A percentile compares a stretch with the other conserved stretches of the same genome.
Conservation (phyloP, 2,797 vertebrate species). For the Enteromius paludinosus region DNA sequence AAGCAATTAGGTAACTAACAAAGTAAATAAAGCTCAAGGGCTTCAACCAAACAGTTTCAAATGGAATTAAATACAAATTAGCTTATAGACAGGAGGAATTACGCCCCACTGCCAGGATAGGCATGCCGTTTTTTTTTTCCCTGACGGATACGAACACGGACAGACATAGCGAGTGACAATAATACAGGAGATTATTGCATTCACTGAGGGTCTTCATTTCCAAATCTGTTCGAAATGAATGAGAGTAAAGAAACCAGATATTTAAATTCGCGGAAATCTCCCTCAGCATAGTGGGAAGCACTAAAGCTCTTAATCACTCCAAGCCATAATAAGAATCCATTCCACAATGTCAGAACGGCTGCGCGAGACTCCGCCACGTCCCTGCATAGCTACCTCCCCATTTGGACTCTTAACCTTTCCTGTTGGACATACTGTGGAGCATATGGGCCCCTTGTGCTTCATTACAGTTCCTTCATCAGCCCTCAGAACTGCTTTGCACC, state of each 20-base stretch:
- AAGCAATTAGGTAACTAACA: conserved; percentile 81
- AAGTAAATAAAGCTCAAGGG: conserved; percentile 77
- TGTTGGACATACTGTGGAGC: conserved; percentile 33
- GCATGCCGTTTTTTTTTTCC: conserved; percentile 60
- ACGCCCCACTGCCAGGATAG: conserved; percentile 65
- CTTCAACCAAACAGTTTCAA: conserved; percentile 73
- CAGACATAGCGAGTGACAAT: conserved; percentile 42
- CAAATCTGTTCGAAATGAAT: conserved; percentile 35
- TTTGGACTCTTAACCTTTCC: conserved; percentile 46
- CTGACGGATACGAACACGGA: conserved; percentile 51
- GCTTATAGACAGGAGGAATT: conserved; percentile 77
- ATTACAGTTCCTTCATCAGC: conserved; percentile 57
- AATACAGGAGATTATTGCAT: conserved; percentile 36
- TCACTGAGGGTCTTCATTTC: conserved; percentile 16
- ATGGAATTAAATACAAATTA: conserved; percentile 76
- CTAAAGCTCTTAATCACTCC: conserved; percentile 39
- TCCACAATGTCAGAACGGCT: conserved; percentile 22
- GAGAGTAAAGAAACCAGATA: conserved; percentile 41
- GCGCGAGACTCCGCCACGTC: conserved; percentile 21
- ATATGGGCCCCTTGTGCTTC: conserved; percentile 54
- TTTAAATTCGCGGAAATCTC: conserved; percentile 28
- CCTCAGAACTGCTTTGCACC: conserved; percentile 45
- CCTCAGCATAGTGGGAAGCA: conserved; percentile 33
- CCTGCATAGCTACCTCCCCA: conserved; percentile 33
- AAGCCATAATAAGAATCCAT: conserved; percentile 38